Evolutionary conservation across 2,797 vertebrate genomes (phyloP).

Genomic region (Platalea minor): DNA sequence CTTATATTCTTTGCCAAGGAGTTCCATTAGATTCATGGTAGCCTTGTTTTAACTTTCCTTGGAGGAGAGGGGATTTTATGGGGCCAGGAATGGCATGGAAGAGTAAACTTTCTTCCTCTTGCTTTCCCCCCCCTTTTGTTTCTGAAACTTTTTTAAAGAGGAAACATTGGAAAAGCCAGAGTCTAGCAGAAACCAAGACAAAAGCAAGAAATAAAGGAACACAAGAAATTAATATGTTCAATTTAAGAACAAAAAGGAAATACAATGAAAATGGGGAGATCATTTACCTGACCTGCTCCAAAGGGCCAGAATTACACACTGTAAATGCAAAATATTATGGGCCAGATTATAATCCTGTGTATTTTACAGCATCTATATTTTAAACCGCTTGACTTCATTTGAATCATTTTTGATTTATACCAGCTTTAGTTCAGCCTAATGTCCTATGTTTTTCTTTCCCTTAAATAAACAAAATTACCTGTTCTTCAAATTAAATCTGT

Average conservation of each 20-base stretch:
- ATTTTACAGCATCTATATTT: background rate
- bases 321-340: background rate
- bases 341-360: background rate
- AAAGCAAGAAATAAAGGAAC: background rate
- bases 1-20: background rate
- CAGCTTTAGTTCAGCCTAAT: conserved; percentile 12
- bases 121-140: background rate
- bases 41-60: background rate
- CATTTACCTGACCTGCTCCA: background rate
- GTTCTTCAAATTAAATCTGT: conserved; percentile 57
- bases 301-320: background rate
- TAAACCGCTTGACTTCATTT: background rate
- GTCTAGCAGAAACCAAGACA: background rate
- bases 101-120: background rate
- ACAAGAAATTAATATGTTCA: background rate
- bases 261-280: background rate
- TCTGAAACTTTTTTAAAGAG: background rate
- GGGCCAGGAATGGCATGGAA: background rate
- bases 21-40: background rate
- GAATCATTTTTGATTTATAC: conserved; percentile 22
- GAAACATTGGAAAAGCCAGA: background rate
- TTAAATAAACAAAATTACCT: conserved; percentile 66
- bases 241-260: background rate
- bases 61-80: background rate
- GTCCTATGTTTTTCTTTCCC: background rate